Percentiles rank a stretch among this genome's conserved stretches.
Evolutionary conservation across 2,888 invertebrate genomes (phyloP).

Genomic region (Zootermopsis nevadensis): DNA sequence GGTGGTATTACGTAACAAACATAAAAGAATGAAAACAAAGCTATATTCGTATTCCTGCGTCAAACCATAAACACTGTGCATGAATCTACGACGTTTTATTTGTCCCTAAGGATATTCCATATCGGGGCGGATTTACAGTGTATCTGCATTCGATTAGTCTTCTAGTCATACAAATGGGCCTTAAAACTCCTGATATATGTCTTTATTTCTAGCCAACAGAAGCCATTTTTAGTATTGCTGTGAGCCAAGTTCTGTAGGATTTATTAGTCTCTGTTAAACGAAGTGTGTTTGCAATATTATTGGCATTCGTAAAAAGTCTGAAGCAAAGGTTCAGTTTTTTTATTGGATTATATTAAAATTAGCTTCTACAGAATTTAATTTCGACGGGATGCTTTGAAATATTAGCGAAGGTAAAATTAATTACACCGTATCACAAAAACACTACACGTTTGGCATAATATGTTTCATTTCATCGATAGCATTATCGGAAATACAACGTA

Average conservation of each 20-base stretch:
- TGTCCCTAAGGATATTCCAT: not conserved
- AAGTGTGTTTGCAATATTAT: too few relatives aligned
- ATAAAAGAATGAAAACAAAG: slow-evolving; percentile 1
- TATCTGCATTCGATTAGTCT: not conserved
- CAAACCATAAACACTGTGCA: not conserved
- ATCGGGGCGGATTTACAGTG: not conserved
- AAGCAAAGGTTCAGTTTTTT: too few relatives aligned
- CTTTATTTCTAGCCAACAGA: not conserved
- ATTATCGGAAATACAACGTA: too few relatives aligned
- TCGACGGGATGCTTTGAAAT: too few relatives aligned
- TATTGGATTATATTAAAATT: too few relatives aligned
- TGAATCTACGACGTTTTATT: not conserved
- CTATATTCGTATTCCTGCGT: not conserved
- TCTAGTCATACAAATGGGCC: not conserved
- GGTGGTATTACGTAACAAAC: slow-evolving; percentile 17
- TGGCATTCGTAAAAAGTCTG: too few relatives aligned
- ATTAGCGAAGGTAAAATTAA: too few relatives aligned
- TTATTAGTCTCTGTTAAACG: not conserved
- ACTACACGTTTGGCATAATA: too few relatives aligned
- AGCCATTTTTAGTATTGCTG: not conserved
- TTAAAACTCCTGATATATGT: not conserved
- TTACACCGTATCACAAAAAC: too few relatives aligned
- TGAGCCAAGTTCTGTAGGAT: not conserved
- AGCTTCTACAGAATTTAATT: too few relatives aligned
- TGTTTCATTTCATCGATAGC: too few relatives aligned